Evolutionary conservation across 2,888 invertebrate genomes (phyloP).

Genomic region (Heliconius ethilla): DNA sequence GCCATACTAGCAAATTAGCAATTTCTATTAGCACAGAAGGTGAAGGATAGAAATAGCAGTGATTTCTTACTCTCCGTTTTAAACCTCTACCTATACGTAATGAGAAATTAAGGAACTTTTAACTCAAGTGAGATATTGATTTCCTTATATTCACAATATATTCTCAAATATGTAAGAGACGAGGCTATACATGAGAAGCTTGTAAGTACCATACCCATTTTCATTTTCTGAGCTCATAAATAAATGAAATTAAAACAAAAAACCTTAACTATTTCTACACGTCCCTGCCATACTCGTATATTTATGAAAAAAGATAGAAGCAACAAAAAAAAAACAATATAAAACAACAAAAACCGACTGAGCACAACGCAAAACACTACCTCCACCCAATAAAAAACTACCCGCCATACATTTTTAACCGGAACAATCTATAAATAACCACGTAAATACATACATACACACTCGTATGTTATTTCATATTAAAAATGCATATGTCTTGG

Average conservation of each 20-base stretch:
- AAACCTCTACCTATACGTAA: no score
- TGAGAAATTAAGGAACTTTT: no score
- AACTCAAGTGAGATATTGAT: no score
- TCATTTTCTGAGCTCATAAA: no score
- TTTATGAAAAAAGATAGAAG: neutral
- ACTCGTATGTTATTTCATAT: constrained; percentile 16
- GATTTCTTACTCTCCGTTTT: no score
- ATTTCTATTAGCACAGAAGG: no score
- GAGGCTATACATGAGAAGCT: no score
- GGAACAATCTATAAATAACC: constrained; percentile 15
- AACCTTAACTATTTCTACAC: neutral
- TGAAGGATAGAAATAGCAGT: no score
- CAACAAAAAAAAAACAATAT: neutral
- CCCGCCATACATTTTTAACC: neutral
- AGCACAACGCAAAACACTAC: neutral
- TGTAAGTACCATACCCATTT: no score
- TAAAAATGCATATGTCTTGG: constrained; percentile 27
- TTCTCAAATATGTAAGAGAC: no score
- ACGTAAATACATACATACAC: neutral
- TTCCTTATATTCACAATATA: no score
- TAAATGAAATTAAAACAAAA: neutral
- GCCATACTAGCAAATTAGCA: no score
- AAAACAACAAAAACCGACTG: neutral
- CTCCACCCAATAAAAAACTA: neutral
- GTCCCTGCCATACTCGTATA: neutral